Conservation (phyloP, 2,113 vertebrate species). For the Hepsetus odoe region DNA sequence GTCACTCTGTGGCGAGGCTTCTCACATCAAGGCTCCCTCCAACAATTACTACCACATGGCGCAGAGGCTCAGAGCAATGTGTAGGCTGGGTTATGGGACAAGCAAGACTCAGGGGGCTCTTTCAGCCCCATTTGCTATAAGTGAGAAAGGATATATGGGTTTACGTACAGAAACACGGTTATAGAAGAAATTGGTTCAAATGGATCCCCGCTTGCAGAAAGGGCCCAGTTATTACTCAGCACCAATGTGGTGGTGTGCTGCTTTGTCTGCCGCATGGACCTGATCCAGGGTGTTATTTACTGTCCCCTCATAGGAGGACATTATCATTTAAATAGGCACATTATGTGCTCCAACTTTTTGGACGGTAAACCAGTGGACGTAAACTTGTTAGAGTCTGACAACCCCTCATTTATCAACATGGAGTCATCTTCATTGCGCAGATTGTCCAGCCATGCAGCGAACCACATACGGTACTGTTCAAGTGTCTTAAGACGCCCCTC, state of each 20-base stretch:
- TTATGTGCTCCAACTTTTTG: background rate
- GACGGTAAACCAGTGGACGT: background rate
- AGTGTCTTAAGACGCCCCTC: too few species aligned
- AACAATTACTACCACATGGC: background rate
- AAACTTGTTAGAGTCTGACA: conserved; percentile 25
- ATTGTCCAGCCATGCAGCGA: background rate
- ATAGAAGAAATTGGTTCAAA: background rate
- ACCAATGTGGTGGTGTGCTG: background rate
- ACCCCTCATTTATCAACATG: conserved; percentile 17
- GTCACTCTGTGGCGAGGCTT: background rate
- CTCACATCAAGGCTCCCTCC: background rate
- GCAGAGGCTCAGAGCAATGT: background rate
- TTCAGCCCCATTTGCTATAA: background rate
- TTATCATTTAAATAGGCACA: conserved; percentile 12
- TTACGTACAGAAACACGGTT: background rate
- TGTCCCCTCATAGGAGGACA: background rate
- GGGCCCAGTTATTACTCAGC: background rate
- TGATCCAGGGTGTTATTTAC: conserved; percentile 6
- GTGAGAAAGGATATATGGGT: background rate
- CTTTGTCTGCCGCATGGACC: background rate
- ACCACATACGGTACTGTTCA: too few species aligned
- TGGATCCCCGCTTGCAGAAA: background rate
- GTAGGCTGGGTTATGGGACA: background rate
- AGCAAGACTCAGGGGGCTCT: background rate
- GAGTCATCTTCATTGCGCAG: background rate